Base-by-base conservation (phyloP, 2,797 vertebrate species). In the Smutsia temminckii region DNA sequence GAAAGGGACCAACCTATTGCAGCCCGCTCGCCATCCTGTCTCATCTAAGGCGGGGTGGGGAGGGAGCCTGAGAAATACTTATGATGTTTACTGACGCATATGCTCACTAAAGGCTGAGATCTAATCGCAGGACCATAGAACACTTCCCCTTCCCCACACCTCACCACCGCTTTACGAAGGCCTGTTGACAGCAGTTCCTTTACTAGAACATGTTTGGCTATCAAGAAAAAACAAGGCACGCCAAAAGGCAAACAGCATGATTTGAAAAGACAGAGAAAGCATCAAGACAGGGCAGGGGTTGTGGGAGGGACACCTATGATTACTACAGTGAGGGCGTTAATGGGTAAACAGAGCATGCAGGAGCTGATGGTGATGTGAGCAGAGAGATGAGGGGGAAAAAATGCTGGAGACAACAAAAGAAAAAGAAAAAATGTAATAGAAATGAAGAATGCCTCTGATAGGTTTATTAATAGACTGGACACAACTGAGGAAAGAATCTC, bases 121-220 rank as follows among this genome's bases (percentile, higher is more conserved):
- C 16, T 40, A 16, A 37, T 37, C 37, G 13, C 2, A 72, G 64
- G 29, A 55, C 27, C 23, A 25, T 8, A 25, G 27, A 40, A 61
- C 2, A 0, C 0, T 5, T 37, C 40, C 21, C 29, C 10, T 6
- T 37, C 25, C 29, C 53, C 53, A 13, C 17, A 32, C 16, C 20
- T 84, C 3, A n/a, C 49, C 23, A 21, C 46, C 46, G 46, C 46
- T 46, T 2, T 46, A 12, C 46, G 2, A 51, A n/a, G 20, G n/a
- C 27, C 59, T 86, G 7, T n/a, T 57, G 40, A 16, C 6, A 37
- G n/a, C 55, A 29, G 57, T 71, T 72, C 34, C 21, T 85, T 79
- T 57, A 53, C 25, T 16, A 66, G 32, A 63, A 29, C 12, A 32
- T 32, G 9, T 63, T 5, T 25, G 12, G 7, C 55, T 53, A 25